Evolutionary conservation across 2,113 vertebrate species (phyloP), one percentile per base, ranked within the genome.

Genomic region (Blennius ocellaris): DNA sequence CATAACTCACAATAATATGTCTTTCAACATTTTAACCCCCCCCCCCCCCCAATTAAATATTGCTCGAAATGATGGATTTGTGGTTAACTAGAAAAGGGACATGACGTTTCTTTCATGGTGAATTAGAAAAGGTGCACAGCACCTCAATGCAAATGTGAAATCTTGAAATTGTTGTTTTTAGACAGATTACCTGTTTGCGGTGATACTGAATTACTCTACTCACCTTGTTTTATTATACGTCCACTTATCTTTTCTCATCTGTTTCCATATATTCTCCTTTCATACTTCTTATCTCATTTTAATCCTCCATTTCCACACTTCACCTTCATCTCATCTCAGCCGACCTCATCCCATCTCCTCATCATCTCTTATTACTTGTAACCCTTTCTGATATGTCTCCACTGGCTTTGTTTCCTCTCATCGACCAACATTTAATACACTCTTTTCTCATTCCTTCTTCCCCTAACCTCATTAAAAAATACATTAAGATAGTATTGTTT

Each of bases 31-130:
- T 64, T 39, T 8, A 11, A 53, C 45, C 44, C 62, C n/a, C n/a
- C n/a, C n/a, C n/a, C n/a, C n/a, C n/a, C n/a, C 16, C 72, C 68
- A 79, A 48, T 77, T 76, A 3, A 53, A n/a, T 76, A 53, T 79
- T 56, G 39, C 39, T 14, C 6, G 41, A 8, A 40, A 64, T 67
- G 38, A 41, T 70, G 37, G 11, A 61, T 69, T 59, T 64, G 21
- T 59, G 58, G n/a, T 38, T 50, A 16, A 57, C 39, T 53, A 39
- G 39, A 59, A 54, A 65, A n/a, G n/a, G 53, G 43, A 62, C 43
- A 30, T 51, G 14, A 53, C 8, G 50, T 55, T 41, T 43, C 38
- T 55, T 51, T 47, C 37, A 43, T 57, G 44, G 15, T 65, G 48
- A 45, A 2, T 43, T 14, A 21, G 10, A 1, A n/a, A 16, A 47